Base-by-base conservation (phyloP, 2,888 invertebrate species). In the Harmothoe impar region DNA sequence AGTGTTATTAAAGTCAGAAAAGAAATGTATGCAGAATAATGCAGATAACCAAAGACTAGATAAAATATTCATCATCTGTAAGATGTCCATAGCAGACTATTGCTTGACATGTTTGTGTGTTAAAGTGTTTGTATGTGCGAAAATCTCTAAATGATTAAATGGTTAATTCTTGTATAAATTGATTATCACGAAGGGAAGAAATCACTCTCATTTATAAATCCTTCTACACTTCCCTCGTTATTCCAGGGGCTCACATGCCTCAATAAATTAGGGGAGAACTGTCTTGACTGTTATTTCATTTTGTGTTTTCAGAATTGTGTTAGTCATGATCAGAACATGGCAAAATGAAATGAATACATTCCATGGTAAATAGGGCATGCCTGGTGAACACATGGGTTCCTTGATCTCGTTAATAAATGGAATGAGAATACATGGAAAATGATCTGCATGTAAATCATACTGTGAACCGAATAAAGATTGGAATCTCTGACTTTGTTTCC, bases 51-150 rank as follows among this genome's bases (percentile, higher is more conserved):
- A 3, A 43, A 43, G 10, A 10, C 3, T 10, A 43, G 10, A 43
- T 43, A 43, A 43, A 43, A 43, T 10, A 43, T 3, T 43, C 43
- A 43, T 43, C 10, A 43, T 7, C 43, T 43, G 43, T 43, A 10
- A 20, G n/a, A 62, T 1, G 3, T n/a, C 62, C n/a, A 62, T 62
- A 62, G 62, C 12, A 20, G 3, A 62, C 62, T 62, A 15, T 62
- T 62, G 62, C 62, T 62, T 62, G 62, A 62, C 12, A 62, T 62
- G 20, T 62, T n/a, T 62, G 62, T 62, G 62, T 62, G 62, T 62
- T n/a, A 20, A n/a, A 62, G 43, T 62, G 62, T 62, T 20, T 62
- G 62, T 62, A 62, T n/a, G 62, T 62, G 62, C 1, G 43, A 43
- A 43, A 43, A 43, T 43, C 5, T 43, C 43, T 10, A 43, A n/a